Evolutionary conservation across 2,797 vertebrate genomes (phyloP).

Genomic region (Leptoclinus maculatus): DNA sequence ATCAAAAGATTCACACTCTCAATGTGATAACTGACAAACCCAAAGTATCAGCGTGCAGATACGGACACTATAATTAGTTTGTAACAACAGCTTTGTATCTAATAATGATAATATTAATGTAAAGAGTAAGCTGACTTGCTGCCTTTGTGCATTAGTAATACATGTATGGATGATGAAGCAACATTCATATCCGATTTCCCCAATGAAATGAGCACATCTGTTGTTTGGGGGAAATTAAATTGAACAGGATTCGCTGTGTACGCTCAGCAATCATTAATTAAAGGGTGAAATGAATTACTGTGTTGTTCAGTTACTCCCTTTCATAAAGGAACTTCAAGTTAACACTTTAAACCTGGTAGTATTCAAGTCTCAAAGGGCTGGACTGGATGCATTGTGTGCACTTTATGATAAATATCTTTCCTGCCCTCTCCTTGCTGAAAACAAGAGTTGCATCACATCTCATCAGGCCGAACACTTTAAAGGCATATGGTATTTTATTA

Average conservation of each 20-base stretch:
- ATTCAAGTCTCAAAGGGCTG: not conserved
- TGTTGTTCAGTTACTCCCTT: not conserved
- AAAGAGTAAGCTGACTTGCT: not conserved
- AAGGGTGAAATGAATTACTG: too few relatives aligned
- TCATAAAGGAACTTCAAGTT: not conserved
- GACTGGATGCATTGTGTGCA: not conserved
- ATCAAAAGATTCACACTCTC: not conserved
- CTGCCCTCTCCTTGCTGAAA: not conserved
- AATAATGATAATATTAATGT: not conserved
- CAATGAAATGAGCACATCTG: not conserved
- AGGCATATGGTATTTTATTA: conserved; percentile 2
- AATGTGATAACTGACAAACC: not conserved
- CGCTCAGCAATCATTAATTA: too few relatives aligned
- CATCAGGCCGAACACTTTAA: not conserved
- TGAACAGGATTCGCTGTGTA: not conserved
- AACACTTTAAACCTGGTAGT: not conserved
- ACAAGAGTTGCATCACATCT: not conserved
- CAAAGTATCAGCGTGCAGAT: not conserved
- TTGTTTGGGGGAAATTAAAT: not conserved
- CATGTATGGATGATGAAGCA: not conserved
- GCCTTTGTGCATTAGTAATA: not conserved
- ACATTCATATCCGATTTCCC: not conserved
- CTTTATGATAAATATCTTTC: not conserved
- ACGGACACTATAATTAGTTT: not conserved
- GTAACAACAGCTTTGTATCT: not conserved